Conservation (phyloP, 2,888 invertebrate genomes). For the Lepidocyrtoides sp. region DNA sequence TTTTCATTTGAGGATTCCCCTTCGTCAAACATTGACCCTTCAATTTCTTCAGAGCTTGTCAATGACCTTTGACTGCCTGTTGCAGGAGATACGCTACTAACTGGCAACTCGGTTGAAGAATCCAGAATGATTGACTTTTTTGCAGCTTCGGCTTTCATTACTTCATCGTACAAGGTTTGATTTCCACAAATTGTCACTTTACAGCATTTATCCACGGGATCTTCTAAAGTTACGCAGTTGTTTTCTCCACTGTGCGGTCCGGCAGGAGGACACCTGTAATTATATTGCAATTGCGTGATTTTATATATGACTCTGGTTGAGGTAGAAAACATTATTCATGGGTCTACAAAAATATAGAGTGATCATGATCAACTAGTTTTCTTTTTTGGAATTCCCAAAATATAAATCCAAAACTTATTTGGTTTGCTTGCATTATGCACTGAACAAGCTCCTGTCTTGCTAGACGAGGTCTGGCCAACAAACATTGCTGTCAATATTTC, state of each 20-base stretch:
- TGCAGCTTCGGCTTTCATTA: constrained; percentile 84
- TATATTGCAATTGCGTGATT: no score
- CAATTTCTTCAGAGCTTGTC: constrained; percentile 67
- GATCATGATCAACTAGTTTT: no score
- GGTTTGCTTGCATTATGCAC: no score
- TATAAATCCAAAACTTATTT: no score
- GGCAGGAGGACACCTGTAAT: constrained; percentile 84
- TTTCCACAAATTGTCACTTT: constrained; percentile 93
- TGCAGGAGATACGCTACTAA: constrained; percentile 66
- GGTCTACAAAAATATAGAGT: no score
- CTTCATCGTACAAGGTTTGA: constrained; percentile 83
- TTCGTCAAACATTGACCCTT: constrained; percentile 12
- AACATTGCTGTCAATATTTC: no score
- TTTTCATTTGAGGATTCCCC: constrained; percentile 5
- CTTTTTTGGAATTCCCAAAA: no score
- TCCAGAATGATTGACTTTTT: constrained; percentile 46
- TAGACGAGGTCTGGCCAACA: no score
- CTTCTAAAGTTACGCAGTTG: constrained; percentile 93
- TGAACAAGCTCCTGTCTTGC: no score
- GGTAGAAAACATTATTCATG: no score
- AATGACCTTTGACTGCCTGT: constrained; percentile 64
- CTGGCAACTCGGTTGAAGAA: constrained; percentile 25
- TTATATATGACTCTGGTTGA: no score
- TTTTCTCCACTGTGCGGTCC: constrained; percentile 87
- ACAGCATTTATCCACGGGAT: constrained; percentile 94